These are phyloP conservation scores for Caranx melampygus DNA, from an alignment of 2,113 vertebrate genomes.

Conservation along the genomic window DNA sequence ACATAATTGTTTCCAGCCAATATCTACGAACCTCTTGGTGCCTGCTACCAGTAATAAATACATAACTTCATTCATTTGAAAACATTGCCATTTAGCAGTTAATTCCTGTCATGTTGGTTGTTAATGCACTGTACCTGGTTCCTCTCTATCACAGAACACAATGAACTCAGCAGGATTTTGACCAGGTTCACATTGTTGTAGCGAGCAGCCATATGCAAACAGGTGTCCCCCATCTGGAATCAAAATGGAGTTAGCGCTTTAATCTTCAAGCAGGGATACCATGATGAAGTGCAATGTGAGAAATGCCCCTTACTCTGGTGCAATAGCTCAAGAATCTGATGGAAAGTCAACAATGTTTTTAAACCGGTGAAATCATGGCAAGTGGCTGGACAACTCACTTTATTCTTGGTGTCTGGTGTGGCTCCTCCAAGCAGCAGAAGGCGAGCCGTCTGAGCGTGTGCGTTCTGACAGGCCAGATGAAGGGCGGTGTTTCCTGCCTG, in stretches of 20 bases:
- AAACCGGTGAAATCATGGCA: neutral
- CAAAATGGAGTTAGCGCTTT: conserved; percentile 46
- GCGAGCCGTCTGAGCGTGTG: conserved; percentile 88
- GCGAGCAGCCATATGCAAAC: conserved; percentile 91
- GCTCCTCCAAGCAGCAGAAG: conserved; percentile 89
- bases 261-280: neutral
- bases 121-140: conserved; percentile 85
- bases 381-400: conserved; percentile 82
- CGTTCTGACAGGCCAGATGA: conserved; percentile 94
- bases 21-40: no score
- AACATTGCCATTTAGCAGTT: no score
- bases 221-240: conserved; percentile 91
- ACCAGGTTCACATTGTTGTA: conserved; percentile 91
- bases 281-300: neutral
- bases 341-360: neutral
- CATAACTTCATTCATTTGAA: no score
- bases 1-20: no score
- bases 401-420: conserved; percentile 89
- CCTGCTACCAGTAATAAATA: no score
- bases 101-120: no score
- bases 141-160: conserved; percentile 89
- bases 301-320: neutral
- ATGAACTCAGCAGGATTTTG: conserved; percentile 90
- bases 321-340: neutral
- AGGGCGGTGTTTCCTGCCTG: conserved; percentile 93